phyloP scores from a whole-genome alignment of 2,797 vertebrate species.

The Allobates femoralis region DNA sequence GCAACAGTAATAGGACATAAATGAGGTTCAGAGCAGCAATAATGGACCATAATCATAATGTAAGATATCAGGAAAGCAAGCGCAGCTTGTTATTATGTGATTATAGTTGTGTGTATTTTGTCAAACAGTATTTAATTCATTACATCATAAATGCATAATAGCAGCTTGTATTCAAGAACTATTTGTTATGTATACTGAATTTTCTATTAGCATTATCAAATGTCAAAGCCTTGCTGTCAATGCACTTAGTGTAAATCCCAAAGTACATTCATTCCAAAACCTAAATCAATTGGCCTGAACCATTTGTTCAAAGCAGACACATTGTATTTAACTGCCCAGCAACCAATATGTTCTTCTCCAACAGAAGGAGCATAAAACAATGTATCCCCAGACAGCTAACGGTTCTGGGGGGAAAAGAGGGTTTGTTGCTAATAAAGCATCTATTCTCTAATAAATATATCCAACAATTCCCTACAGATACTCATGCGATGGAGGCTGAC shows the following conservation, averaged over 20 bases:
- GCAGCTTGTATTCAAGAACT: not conserved
- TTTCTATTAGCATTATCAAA: not conserved
- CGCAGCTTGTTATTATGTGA: not conserved
- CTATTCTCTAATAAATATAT: slow-evolving; percentile 26
- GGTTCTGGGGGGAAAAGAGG: not conserved
- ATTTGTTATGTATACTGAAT: not conserved
- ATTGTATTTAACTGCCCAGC: slow-evolving; percentile 13
- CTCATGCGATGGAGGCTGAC: slow-evolving; percentile 4
- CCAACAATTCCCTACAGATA: slow-evolving; percentile 26
- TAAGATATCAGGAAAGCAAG: not conserved
- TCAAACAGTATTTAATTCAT: not conserved
- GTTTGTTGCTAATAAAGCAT: slow-evolving; percentile 25
- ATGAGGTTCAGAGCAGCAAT: not conserved
- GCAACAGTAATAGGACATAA: not conserved
- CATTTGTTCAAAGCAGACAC: slow-evolving; percentile 4
- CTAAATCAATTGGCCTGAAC: not conserved
- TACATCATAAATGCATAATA: not conserved
- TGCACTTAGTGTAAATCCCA: not conserved
- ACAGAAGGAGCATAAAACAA: slow-evolving; percentile 29
- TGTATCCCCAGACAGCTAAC: slow-evolving; percentile 12
- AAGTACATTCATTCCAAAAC: not conserved
- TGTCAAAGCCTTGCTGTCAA: not conserved
- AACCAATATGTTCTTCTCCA: slow-evolving; percentile 29
- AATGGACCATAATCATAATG: not conserved
- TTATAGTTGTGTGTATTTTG: not conserved